Evolutionary conservation across 2,797 vertebrate species (phyloP).

Genomic region (Melanotaenia pygmaea): DNA sequence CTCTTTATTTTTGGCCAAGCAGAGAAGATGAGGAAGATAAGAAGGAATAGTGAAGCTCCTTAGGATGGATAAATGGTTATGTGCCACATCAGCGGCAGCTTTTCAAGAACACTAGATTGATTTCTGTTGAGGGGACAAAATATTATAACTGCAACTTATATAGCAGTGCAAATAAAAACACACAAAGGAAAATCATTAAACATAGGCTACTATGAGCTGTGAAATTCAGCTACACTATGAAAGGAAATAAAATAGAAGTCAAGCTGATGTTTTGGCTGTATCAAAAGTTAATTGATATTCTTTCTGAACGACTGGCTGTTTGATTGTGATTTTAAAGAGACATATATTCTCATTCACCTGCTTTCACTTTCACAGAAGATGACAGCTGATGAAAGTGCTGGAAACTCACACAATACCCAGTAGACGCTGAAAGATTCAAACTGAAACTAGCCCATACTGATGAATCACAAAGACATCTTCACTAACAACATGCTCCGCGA

Average conservation of each 20-base stretch:
- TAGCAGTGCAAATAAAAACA: slow-evolving; percentile 14
- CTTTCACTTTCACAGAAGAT: slow-evolving; percentile 1
- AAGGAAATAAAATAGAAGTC: slow-evolving; percentile 14
- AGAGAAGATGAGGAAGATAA: slow-evolving; percentile 30
- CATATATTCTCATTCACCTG: slow-evolving; percentile 12
- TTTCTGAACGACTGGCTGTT: slow-evolving; percentile 3
- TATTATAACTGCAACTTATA: slow-evolving; percentile 12
- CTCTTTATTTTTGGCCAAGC: slow-evolving; percentile 7
- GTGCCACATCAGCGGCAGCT: slow-evolving; percentile 38
- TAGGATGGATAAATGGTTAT: background rate
- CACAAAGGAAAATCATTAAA: slow-evolving; percentile 20
- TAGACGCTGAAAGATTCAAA: slow-evolving; percentile 17
- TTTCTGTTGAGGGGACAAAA: slow-evolving; percentile 15
- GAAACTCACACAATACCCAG: slow-evolving; percentile 12
- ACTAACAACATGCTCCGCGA: slow-evolving; percentile 12
- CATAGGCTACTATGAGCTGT: background rate
- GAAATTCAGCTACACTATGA: slow-evolving; percentile 1
- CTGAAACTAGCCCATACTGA: slow-evolving; percentile 22
- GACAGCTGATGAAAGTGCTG: slow-evolving; percentile 37
- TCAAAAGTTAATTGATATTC: slow-evolving; percentile 20
- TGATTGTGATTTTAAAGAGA: slow-evolving; percentile 24
- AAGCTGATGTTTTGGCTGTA: background rate
- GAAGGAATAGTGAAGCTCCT: background rate
- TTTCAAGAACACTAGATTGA: background rate
- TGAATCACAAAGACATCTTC: slow-evolving; percentile 42